phyloP scores from a whole-genome alignment of 2,888 invertebrate species.

The Noctua pronuba region DNA sequence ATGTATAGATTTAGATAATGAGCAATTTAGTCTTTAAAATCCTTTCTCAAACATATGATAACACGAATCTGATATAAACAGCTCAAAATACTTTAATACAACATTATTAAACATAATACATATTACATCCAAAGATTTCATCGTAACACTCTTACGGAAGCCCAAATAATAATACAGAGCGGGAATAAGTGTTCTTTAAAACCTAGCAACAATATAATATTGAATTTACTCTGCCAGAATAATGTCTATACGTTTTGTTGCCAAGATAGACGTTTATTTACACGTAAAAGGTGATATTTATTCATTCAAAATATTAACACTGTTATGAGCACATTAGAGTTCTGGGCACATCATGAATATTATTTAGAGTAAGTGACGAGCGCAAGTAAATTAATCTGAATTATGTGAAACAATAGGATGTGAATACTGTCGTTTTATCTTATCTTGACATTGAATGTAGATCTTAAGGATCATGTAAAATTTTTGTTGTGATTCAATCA shows the following conservation, averaged over 20 bases:
- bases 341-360: constrained; percentile 22
- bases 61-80: neutral
- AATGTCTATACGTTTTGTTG: constrained; percentile 4
- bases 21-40: neutral
- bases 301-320: constrained; percentile 39
- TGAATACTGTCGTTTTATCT: neutral
- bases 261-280: constrained; percentile 16
- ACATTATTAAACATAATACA: neutral
- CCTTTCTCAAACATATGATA: neutral
- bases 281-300: constrained; percentile 28
- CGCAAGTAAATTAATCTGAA: neutral
- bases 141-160: constrained; percentile 15
- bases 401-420: neutral
- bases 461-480: neutral
- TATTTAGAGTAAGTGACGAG: constrained; percentile 15
- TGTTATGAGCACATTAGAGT: constrained; percentile 35
- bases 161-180: constrained; percentile 13
- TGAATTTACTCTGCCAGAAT: constrained; percentile 1
- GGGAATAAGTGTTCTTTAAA: constrained; percentile 13
- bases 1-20: neutral
- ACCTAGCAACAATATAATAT: constrained; percentile 22
- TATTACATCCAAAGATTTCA: neutral
- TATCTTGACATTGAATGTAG: neutral
- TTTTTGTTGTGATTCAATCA: neutral
- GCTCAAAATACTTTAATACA: neutral